phyloP scores from a whole-genome alignment of 1,140 invertebrate species.

The Drosophila cardini region DNA sequence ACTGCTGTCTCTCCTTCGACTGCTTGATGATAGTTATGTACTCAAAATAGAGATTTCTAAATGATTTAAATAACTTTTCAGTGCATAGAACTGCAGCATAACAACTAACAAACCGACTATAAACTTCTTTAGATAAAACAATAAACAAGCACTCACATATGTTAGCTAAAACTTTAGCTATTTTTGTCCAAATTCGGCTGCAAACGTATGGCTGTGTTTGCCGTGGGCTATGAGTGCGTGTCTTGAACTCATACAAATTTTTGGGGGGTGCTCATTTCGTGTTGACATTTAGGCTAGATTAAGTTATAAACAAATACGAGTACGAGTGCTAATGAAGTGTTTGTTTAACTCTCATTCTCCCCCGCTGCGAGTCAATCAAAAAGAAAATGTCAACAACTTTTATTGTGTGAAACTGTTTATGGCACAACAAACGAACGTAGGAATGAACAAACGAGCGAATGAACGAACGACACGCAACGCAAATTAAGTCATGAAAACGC shows the following conservation, averaged over 20 bases:
- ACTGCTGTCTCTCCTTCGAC: too few relatives aligned
- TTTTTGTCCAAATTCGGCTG: constrained; percentile 2
- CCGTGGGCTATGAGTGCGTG: constrained; percentile 52
- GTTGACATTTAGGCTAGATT: constrained; percentile 76
- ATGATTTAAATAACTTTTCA: too few relatives aligned
- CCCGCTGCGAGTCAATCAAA: constrained; percentile 4
- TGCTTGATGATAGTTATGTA: too few relatives aligned
- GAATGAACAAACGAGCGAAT: constrained; percentile 45
- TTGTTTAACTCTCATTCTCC: constrained; percentile 58
- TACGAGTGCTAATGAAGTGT: constrained; percentile 78
- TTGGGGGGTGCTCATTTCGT: constrained; percentile 24
- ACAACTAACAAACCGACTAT: background rate
- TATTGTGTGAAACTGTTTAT: constrained; percentile 81
- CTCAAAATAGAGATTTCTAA: too few relatives aligned
- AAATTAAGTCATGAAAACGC: constrained; percentile 78
- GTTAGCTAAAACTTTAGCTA: background rate
- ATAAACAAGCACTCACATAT: background rate
- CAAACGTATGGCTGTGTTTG: background rate
- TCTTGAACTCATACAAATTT: constrained; percentile 65
- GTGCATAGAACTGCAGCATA: background rate
- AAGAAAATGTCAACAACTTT: constrained; percentile 74
- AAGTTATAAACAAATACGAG: constrained; percentile 81
- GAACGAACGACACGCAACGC: constrained; percentile 65
- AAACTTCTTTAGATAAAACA: background rate
- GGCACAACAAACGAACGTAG: constrained; percentile 19